Conservation (phyloP, 2,797 vertebrate species). For the Phoebastria nigripes region DNA sequence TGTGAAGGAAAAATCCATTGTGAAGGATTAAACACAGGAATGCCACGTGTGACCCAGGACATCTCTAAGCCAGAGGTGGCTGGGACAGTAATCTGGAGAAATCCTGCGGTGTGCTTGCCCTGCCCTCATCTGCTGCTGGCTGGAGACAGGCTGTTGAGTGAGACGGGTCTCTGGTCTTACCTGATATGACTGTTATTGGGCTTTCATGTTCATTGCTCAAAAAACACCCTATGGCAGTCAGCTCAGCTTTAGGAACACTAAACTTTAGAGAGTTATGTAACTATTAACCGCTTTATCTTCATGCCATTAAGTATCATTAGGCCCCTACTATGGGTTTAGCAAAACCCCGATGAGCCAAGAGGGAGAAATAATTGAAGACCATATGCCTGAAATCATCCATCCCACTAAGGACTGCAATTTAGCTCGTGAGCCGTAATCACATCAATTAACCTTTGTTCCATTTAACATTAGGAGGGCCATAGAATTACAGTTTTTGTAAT, state of each 20-base stretch:
- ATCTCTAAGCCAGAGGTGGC: background rate
- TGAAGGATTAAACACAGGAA: background rate
- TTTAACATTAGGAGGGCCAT: slow-evolving; percentile 30
- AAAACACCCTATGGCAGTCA: background rate
- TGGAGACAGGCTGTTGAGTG: background rate
- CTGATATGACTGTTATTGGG: background rate
- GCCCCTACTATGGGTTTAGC: slow-evolving; percentile 22
- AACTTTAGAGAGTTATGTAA: slow-evolving; percentile 1
- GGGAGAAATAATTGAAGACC: slow-evolving; percentile 48
- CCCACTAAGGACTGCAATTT: slow-evolving; percentile 49
- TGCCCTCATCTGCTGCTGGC: background rate
- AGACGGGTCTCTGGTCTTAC: background rate
- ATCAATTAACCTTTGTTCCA: slow-evolving; percentile 64
- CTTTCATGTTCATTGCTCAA: background rate
- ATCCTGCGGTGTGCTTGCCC: background rate
- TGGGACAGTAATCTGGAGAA: background rate
- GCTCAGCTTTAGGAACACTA: background rate
- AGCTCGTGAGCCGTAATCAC: slow-evolving; percentile 38
- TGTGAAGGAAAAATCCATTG: background rate
- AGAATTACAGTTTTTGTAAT: slow-evolving; percentile 50
- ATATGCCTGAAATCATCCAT: slow-evolving; percentile 43
- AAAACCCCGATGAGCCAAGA: slow-evolving; percentile 21
- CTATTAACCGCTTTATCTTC: slow-evolving; percentile 17
- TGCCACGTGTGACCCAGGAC: background rate
- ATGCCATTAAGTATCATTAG: slow-evolving; percentile 41